Evolutionary conservation across 2,797 vertebrate genomes (phyloP).

Genomic region (Anguilla obscura): DNA sequence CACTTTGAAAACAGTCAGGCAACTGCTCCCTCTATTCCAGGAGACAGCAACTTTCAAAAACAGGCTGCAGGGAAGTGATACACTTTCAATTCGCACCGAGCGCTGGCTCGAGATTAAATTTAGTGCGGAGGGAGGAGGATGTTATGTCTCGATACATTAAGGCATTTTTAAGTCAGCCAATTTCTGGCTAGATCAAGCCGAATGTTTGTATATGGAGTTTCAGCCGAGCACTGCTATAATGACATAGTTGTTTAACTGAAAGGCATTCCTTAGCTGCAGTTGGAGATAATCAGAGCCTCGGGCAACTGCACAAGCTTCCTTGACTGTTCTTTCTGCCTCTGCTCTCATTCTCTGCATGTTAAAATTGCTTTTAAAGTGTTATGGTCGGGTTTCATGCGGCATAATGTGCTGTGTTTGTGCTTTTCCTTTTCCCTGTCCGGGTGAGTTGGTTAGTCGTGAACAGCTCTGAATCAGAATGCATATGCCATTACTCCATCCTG

Average conservation of each 20-base stretch:
- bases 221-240: constrained; percentile 61
- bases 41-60: constrained; percentile 41
- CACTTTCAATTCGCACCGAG: constrained; percentile 45
- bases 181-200: constrained; percentile 64
- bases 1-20: constrained; percentile 59
- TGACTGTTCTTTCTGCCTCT: constrained; percentile 80
- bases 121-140: constrained; percentile 56
- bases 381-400: constrained; percentile 66
- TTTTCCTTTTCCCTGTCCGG: constrained; percentile 41
- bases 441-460: constrained; percentile 48
- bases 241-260: constrained; percentile 57
- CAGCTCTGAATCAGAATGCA: constrained; percentile 57
- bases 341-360: constrained; percentile 76
- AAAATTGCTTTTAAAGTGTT: constrained; percentile 62
- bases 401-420: constrained; percentile 67
- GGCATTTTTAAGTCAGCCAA: constrained; percentile 59
- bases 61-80: constrained; percentile 24
- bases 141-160: constrained; percentile 60
- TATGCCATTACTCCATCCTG: constrained; percentile 75
- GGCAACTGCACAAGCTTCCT: constrained; percentile 83
- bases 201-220: constrained; percentile 61
- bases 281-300: constrained; percentile 76
- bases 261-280: constrained; percentile 67
- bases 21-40: constrained; percentile 55
- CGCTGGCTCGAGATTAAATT: constrained; percentile 44